Percentiles rank a stretch among this genome's conserved stretches.
phyloP scores from a whole-genome alignment of 2,113 vertebrate species.

The Formicarius rufipectus region DNA sequence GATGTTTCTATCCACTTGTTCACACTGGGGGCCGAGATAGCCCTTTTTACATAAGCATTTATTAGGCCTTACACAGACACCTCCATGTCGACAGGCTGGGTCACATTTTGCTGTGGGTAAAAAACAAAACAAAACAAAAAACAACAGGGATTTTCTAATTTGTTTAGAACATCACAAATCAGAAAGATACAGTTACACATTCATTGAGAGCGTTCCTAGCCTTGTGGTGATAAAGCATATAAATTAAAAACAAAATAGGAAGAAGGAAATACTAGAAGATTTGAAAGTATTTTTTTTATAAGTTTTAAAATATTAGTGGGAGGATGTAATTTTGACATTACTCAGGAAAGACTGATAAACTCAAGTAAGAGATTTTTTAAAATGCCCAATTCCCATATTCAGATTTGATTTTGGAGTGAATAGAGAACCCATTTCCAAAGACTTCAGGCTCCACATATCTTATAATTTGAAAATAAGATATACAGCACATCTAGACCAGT shows the following conservation, averaged over 20 bases:
- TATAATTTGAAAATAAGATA: neutral
- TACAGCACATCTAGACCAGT: neutral
- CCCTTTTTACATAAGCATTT: constrained; percentile 97
- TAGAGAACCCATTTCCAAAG: neutral
- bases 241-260: neutral
- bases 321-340: neutral
- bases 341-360: neutral
- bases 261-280: neutral
- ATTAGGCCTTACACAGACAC: constrained; percentile 93
- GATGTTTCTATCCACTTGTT: constrained; percentile 88
- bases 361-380: neutral
- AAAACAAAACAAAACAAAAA: neutral
- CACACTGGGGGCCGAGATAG: constrained; percentile 80
- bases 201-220: neutral
- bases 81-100: constrained; percentile 90
- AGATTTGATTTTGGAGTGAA: neutral
- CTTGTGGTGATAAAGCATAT: neutral
- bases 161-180: neutral
- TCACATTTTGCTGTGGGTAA: constrained; percentile 89
- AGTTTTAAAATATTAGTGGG: neutral
- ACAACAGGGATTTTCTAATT: neutral
- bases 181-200: neutral
- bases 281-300: neutral
- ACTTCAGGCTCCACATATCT: neutral
- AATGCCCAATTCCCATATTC: neutral